Percentiles rank a stretch among this genome's conserved stretches.
Conservation (phyloP, 92 coral and sea anemone genomes). For the Zoanthus solanderi region DNA sequence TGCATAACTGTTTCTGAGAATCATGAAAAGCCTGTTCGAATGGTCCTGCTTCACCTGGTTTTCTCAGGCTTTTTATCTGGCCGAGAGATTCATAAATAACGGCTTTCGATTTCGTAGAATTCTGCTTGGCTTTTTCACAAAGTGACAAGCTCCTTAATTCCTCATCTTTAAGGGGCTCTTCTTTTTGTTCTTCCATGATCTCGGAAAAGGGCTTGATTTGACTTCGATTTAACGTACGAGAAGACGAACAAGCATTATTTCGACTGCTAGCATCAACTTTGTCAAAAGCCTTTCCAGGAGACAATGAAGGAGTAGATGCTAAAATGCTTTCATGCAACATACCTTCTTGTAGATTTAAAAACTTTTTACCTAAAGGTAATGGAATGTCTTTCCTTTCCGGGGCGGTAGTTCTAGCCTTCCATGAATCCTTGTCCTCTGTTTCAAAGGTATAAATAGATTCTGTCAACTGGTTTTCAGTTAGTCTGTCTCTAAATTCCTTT, state of each 20-base stretch:
- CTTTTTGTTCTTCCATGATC: conserved; percentile 53
- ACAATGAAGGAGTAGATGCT: not conserved
- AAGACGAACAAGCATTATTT: not conserved
- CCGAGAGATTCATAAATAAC: not conserved
- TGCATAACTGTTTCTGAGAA: conserved; percentile 37
- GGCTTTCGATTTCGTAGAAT: not conserved
- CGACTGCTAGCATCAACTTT: not conserved
- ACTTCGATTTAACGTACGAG: not conserved
- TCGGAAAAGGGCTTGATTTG: not conserved
- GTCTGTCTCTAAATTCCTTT: not conserved
- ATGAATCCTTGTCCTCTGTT: not conserved
- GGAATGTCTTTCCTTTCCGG: not conserved
- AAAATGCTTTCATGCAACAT: not conserved
- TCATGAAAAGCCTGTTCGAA: conserved; percentile 55
- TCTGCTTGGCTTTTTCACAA: not conserved
- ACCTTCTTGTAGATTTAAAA: not conserved
- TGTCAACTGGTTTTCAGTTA: not conserved
- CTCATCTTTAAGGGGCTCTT: not conserved
- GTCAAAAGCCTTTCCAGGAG: not conserved
- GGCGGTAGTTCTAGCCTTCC: not conserved
- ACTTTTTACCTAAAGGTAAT: not conserved
- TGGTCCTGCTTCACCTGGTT: conserved; percentile 56
- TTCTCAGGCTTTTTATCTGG: conserved; percentile 18
- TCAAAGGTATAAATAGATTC: not conserved
- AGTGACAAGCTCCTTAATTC: not conserved